Evolutionary conservation across 2,888 invertebrate species (phyloP), one percentile per base, ranked within the genome.

Genomic region (Sinopyrophorus schimmeli): DNA sequence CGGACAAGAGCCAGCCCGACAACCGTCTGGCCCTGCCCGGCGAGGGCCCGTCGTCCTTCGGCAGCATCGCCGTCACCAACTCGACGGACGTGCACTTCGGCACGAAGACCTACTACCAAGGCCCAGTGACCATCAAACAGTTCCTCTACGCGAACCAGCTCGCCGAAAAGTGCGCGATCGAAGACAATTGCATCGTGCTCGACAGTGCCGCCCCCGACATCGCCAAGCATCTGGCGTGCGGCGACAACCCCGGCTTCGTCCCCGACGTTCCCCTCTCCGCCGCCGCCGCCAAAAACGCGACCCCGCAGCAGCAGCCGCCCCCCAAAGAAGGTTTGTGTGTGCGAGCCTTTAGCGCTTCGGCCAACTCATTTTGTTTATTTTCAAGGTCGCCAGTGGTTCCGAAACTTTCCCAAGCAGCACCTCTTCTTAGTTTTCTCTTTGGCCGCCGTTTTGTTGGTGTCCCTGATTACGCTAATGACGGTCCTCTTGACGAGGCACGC

Each of bases 121-220:
- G 88, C 3, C 87, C 87, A 30, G 87, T 89, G 9, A 85, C 83
- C 18, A 87, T 89, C 58, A 87, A 86, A 65, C 87, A 87, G 67
- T 78, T 87, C 55, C 76, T 87, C 42, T 81, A 84, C 53, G 60
- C 61, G 5, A 62, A 61, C 40, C 16, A 47, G 15, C 14, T 32
- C 17, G 7, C 20, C 3, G 31, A 43, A 2, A 44, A 27, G 17
- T 21, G 47, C 5, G 42, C 54, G 10, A 47, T 51, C 16, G 38
- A 44, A 34, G 31, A 44, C 34, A 28, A 47, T 18, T 20, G 24
- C 6, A 11, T 31, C 7, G 26, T 44, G 18, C 20, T 39, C 16
- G 35, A 38, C 28, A 38, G 38, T 21, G 35, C 37, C 16, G 27
- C 37, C 28, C 11, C 18, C 18, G 35, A 17, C 9, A n/a, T n/a